Percentiles rank a stretch among this genome's conserved stretches.
Evolutionary conservation across 2,888 invertebrate species (phyloP).

Genomic region (Melinaea marsaeus): DNA sequence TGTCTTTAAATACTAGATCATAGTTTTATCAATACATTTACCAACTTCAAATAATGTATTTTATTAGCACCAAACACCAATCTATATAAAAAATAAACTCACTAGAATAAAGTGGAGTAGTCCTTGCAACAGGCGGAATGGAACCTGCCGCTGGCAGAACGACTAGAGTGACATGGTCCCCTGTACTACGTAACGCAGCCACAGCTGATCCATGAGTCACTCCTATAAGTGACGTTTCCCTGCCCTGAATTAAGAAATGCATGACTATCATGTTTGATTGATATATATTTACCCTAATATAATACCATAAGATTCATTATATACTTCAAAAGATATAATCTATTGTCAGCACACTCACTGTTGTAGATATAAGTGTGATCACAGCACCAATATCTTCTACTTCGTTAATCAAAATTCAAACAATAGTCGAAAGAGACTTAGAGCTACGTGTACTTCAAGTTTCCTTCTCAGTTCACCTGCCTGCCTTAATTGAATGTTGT

Average conservation of each 20-base stretch:
- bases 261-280: neutral
- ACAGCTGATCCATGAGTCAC: slow-evolving; percentile 74
- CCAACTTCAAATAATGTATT: no score
- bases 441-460: slow-evolving; percentile 11
- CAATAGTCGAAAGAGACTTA: slow-evolving; percentile 8
- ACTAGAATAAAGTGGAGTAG: slow-evolving; percentile 68
- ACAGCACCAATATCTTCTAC: slow-evolving; percentile 1
- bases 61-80: no score
- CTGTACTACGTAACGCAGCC: slow-evolving; percentile 65
- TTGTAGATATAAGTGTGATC: neutral
- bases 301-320: no score
- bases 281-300: no score
- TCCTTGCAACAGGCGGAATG: slow-evolving; percentile 61
- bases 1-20: no score
- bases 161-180: slow-evolving; percentile 69
- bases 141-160: slow-evolving; percentile 69
- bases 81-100: slow-evolving; percentile 33
- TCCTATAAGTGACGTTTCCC: slow-evolving; percentile 70
- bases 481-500: slow-evolving; percentile 16
- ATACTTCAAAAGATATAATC: no score
- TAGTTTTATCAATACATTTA: no score
- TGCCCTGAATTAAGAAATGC: slow-evolving; percentile 48
- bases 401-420: slow-evolving; percentile 12
- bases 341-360: no score
- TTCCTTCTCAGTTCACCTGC: slow-evolving; percentile 21